These are phyloP conservation scores for Gallinago jamesoni DNA, from an alignment of 2,113 vertebrate genomes.

Conservation along the genomic window DNA sequence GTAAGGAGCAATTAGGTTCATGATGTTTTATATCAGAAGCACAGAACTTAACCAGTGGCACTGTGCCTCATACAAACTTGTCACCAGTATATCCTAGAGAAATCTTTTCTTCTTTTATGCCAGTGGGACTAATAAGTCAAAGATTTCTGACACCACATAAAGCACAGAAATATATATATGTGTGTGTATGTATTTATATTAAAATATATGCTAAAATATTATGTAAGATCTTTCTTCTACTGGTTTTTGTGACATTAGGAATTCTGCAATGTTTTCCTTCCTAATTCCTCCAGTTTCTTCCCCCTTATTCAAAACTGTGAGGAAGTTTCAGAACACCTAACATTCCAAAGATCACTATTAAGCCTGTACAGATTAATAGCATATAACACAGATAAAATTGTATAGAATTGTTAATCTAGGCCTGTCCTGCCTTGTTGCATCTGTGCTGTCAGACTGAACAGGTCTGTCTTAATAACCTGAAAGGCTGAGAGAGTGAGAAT, in stretches of 20 bases:
- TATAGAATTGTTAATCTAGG: background rate
- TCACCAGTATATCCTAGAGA: background rate
- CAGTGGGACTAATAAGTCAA: background rate
- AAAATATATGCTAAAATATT: background rate
- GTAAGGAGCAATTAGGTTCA: background rate
- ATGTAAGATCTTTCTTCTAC: background rate
- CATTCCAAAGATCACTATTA: background rate
- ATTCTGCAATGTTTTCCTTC: background rate
- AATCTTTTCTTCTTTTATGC: background rate
- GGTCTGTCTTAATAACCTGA: background rate
- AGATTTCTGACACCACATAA: background rate
- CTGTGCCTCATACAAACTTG: background rate
- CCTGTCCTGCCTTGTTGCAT: background rate
- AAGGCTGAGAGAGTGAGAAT: background rate
- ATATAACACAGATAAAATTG: background rate
- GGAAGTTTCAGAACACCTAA: background rate
- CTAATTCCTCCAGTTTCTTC: background rate
- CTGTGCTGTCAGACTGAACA: background rate
- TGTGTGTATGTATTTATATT: background rate
- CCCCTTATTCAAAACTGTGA: background rate
- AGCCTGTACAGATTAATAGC: background rate
- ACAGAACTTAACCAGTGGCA: background rate
- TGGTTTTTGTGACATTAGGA: background rate
- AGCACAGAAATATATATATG: background rate
- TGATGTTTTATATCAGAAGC: background rate